phyloP scores from a whole-genome alignment of 1,140 invertebrate species.

The Arion vulgaris region DNA sequence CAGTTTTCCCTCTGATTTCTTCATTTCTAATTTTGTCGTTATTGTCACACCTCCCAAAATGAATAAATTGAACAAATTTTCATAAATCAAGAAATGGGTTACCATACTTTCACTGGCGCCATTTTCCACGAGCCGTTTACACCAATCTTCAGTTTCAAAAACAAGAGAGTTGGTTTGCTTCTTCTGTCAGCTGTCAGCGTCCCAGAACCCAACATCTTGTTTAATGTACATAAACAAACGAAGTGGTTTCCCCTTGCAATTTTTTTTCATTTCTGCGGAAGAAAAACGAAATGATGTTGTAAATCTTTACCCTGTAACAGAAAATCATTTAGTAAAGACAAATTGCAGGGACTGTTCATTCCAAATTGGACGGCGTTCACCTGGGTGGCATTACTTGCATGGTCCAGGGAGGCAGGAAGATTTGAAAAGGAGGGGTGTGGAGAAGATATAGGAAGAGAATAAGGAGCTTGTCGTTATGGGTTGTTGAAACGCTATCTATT shows the following conservation, averaged over 20 bases:
- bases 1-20: no score
- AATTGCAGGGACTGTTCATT: background rate
- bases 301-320: background rate
- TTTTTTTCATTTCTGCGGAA: background rate
- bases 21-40: no score
- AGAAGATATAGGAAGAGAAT: background rate
- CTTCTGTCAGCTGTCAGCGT: constrained; percentile 31
- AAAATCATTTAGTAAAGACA: constrained; percentile 3
- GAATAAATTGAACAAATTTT: no score
- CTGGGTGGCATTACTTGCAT: background rate
- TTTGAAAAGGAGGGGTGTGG: background rate
- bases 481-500: background rate
- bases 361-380: background rate
- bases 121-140: constrained; percentile 25
- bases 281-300: background rate
- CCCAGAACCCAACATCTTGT: constrained; percentile 24
- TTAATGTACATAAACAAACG: constrained; percentile 33
- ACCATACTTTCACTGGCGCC: constrained; percentile 17
- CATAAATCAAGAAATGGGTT: background rate
- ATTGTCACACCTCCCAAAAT: no score
- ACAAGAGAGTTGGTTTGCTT: constrained; percentile 25
- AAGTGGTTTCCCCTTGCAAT: background rate
- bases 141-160: constrained; percentile 32
- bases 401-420: background rate
- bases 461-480: background rate